phyloP scores from a whole-genome alignment of 2,888 invertebrate genomes.

The Taphrorychus bicolor region DNA sequence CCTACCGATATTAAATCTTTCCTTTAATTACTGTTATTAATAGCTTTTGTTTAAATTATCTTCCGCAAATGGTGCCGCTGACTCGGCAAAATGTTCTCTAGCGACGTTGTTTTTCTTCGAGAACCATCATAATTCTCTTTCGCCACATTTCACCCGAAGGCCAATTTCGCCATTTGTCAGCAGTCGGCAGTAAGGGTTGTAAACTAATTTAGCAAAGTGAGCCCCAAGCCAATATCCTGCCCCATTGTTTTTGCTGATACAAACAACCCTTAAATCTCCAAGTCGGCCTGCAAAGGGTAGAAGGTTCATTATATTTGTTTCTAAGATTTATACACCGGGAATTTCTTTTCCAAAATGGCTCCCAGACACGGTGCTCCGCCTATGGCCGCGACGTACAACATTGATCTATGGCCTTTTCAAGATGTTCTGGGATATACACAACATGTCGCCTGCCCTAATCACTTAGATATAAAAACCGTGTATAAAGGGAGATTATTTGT shows the following conservation, averaged over 20 bases:
- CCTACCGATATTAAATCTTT: conserved; percentile 58
- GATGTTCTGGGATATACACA: background rate
- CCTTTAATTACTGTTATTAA: conserved; percentile 56
- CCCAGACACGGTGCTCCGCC: background rate
- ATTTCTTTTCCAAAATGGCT: background rate
- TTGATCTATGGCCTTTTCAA: conserved; percentile 25
- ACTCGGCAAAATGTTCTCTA: background rate
- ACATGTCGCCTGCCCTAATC: conserved; percentile 19
- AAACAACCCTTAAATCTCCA: conserved; percentile 34
- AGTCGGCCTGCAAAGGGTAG: conserved; percentile 19
- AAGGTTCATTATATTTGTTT: conserved; percentile 21
- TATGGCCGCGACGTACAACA: conserved; percentile 7
- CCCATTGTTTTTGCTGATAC: conserved; percentile 41
- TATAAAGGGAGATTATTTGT: conserved; percentile 21
- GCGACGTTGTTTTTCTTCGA: conserved; percentile 18
- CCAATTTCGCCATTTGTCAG: conserved; percentile 46
- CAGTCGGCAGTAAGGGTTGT: conserved; percentile 37
- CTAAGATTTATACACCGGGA: no score
- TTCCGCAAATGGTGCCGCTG: no score
- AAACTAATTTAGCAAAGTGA: conserved; percentile 42
- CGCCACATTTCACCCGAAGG: conserved; percentile 47
- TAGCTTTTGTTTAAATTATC: background rate
- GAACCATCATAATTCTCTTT: conserved; percentile 45
- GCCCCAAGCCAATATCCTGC: conserved; percentile 37
- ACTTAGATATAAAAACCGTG: conserved; percentile 30